A percentile compares a stretch with the other conserved stretches of the same genome.
These are phyloP conservation scores for Nomia melanderi DNA, from an alignment of 1,140 invertebrate species.

Conservation along the genomic window DNA sequence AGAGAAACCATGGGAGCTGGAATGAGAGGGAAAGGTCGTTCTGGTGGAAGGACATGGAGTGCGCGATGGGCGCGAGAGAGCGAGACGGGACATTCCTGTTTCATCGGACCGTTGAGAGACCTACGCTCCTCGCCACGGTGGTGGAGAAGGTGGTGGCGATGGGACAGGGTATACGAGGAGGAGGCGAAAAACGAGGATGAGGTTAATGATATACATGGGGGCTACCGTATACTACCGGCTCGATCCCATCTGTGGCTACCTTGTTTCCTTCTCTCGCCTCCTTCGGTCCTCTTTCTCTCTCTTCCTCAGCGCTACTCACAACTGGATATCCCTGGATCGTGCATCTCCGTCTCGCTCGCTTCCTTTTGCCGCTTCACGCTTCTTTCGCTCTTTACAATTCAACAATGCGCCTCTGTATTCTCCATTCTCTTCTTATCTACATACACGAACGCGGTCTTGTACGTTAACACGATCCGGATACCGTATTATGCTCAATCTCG, in stretches of 20 bases:
- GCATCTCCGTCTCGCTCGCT: conserved; percentile 7
- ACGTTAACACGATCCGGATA: conserved; percentile 42
- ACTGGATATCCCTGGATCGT: too few species aligned
- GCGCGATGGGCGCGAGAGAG: conserved; percentile 45
- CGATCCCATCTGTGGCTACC: conserved; percentile 69
- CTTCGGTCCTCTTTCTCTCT: conserved; percentile 2
- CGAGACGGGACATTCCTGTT: conserved; percentile 65
- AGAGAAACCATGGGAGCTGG: conserved; percentile 3
- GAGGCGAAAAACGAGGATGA: conserved; percentile 77
- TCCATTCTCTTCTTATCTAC: conserved; percentile 5
- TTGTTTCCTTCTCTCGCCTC: conserved; percentile 33
- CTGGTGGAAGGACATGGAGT: conserved; percentile 19
- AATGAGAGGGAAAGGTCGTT: conserved; percentile 23
- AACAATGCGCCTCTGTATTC: conserved; percentile 12
- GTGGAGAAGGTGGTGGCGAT: conserved; percentile 41
- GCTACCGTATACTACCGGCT: conserved; percentile 73
- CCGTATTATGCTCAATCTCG: conserved; percentile 12
- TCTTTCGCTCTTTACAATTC: conserved; percentile 41
- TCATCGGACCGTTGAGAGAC: conserved; percentile 62
- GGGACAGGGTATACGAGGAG: conserved; percentile 43
- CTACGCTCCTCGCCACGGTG: conserved; percentile 43
- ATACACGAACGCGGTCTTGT: not conserved
- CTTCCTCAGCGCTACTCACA: too few species aligned
- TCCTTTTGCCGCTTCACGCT: conserved; percentile 24
- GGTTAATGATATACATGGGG: conserved; percentile 79